Evolutionary conservation across 2,888 invertebrate genomes (phyloP).

Genomic region (Aspidapion aeneum): DNA sequence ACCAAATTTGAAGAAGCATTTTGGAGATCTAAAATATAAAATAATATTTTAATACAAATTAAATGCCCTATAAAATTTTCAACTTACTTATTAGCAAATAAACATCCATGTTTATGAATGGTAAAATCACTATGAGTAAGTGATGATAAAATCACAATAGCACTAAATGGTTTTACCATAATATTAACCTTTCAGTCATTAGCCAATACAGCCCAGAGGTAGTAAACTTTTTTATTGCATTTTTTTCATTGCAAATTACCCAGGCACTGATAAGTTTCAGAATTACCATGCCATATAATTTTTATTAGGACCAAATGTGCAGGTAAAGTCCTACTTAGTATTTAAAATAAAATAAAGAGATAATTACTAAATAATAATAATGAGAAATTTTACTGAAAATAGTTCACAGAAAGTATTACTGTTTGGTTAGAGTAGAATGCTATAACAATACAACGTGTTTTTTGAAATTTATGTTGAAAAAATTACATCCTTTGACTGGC

Average conservation of each 20-base stretch:
- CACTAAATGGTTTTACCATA: background rate
- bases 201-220: too few relatives aligned
- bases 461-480: background rate
- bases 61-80: background rate
- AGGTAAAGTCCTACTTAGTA: background rate
- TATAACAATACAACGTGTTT: background rate
- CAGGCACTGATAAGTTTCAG: background rate
- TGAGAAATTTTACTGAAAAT: background rate
- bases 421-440: background rate
- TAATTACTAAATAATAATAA: too few relatives aligned
- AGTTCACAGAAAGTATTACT: background rate
- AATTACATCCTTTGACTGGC: background rate
- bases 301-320: background rate
- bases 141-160: background rate
- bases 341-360: too few relatives aligned
- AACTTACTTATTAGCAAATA: conserved; percentile 3
- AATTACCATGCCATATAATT: background rate
- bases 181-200: background rate
- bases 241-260: background rate
- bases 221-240: background rate
- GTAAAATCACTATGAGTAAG: background rate
- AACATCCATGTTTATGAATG: background rate
- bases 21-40: conserved; percentile 29
- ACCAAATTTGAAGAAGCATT: conserved; percentile 66
- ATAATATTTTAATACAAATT: background rate